phyloP scores from a whole-genome alignment of 2,113 vertebrate genomes.

The Camelus bactrianus region DNA sequence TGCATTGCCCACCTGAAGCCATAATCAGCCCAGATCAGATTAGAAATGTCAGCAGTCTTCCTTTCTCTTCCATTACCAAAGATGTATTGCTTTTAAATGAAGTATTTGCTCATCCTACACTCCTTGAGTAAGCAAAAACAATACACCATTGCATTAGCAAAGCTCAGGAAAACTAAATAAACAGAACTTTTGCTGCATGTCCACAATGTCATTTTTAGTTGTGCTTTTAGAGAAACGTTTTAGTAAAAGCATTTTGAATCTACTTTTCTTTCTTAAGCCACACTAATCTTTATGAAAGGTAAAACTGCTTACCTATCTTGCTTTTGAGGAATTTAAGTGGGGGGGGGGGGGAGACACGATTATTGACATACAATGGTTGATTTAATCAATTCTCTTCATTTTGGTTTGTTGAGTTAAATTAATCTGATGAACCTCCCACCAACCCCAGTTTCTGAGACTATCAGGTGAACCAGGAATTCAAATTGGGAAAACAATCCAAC shows the following conservation, averaged over 20 bases:
- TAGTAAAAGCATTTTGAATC: background rate
- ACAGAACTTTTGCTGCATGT: background rate
- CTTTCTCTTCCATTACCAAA: background rate
- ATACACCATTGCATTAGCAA: background rate
- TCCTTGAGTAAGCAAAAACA: conserved; percentile 22
- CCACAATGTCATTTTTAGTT: background rate
- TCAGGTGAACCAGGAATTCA: background rate
- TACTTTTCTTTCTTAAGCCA: conserved; percentile 18
- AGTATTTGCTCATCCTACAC: background rate
- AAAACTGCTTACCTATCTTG: background rate
- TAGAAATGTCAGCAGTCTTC: background rate
- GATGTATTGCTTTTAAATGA: background rate
- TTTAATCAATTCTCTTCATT: background rate
- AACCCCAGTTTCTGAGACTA: background rate
- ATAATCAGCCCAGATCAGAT: background rate
- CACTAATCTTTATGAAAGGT: background rate
- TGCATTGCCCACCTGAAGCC: background rate
- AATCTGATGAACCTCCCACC: background rate
- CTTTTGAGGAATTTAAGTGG: conserved; percentile 7
- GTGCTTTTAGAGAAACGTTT: background rate
- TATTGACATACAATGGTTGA: background rate
- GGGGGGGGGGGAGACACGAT: background rate
- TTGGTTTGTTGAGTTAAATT: background rate
- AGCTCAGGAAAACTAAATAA: background rate
- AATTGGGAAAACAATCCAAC: background rate